A percentile compares a stretch with the other conserved stretches of the same genome.
Evolutionary conservation across 2,113 vertebrate genomes (phyloP).

Genomic region (Rhea americana): DNA sequence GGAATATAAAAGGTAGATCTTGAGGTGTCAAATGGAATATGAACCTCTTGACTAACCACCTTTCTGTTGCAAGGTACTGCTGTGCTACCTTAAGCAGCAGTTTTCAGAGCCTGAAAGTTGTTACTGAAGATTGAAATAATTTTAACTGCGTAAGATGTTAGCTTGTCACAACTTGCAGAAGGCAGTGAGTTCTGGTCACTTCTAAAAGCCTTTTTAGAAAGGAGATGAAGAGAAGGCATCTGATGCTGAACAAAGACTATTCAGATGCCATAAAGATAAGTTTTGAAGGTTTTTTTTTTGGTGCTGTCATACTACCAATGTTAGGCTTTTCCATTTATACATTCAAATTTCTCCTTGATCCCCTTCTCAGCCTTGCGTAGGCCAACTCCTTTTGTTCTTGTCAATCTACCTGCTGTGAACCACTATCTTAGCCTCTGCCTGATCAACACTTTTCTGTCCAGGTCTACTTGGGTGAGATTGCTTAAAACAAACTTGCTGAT

Average conservation of each 20-base stretch:
- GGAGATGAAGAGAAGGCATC: background rate
- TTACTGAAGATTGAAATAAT: background rate
- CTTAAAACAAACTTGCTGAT: background rate
- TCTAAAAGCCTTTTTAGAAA: background rate
- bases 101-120: background rate
- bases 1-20: background rate
- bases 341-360: fast-evolving
- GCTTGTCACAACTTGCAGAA: background rate
- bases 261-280: background rate
- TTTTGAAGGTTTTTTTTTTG: background rate
- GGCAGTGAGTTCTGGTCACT: fast-evolving
- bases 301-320: background rate
- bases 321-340: background rate
- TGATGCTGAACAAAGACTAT: background rate
- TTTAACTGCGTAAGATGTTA: no score
- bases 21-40: background rate
- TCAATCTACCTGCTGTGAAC: background rate
- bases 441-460: background rate
- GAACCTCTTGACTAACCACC: no score
- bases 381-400: background rate
- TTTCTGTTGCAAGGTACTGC: no score
- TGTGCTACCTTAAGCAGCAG: background rate
- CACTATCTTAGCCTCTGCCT: background rate
- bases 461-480: background rate
- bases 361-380: background rate